Percentiles rank a stretch among this genome's conserved stretches.
Conservation (phyloP, 2,888 invertebrate species). For the Tubulanus polymorphus region DNA sequence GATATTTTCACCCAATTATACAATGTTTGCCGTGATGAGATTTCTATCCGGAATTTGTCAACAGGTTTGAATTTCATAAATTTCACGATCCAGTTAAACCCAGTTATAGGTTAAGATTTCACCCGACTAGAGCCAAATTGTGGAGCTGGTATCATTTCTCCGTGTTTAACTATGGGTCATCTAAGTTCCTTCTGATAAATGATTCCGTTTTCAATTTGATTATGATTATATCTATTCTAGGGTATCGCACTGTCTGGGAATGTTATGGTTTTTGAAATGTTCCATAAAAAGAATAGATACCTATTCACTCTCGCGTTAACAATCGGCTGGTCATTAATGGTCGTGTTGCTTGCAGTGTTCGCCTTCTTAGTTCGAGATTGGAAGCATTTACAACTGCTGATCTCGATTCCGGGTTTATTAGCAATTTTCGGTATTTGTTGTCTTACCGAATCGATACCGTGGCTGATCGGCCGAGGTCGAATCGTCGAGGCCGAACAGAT, state of each 20-base stretch:
- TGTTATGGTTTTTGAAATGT: conserved; percentile 36
- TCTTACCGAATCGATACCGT: conserved; percentile 37
- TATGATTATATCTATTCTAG: conserved; percentile 22
- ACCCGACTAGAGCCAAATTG: too few relatives aligned
- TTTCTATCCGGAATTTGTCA: too few relatives aligned
- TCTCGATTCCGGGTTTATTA: conserved; percentile 32
- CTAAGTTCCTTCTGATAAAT: too few relatives aligned
- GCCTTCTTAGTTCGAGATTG: conserved; percentile 34
- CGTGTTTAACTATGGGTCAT: too few relatives aligned
- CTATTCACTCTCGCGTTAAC: conserved; percentile 31
- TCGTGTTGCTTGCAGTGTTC: conserved; percentile 31
- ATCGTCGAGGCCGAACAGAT: conserved; percentile 20
- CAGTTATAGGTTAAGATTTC: too few relatives aligned
- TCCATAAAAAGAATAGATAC: conserved; percentile 28
- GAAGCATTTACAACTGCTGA: conserved; percentile 31
- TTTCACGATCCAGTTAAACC: too few relatives aligned
- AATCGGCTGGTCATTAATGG: conserved; percentile 33
- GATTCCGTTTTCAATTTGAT: too few relatives aligned
- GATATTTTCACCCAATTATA: conserved; percentile 25
- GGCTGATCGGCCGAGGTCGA: conserved; percentile 30
- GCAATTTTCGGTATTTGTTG: conserved; percentile 29
- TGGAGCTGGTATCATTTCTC: too few relatives aligned
- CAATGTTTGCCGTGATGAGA: conserved; percentile 28
- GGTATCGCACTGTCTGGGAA: conserved; percentile 31
- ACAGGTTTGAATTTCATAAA: too few relatives aligned